Evolutionary conservation across 2,113 vertebrate species (phyloP), one percentile per base, ranked within the genome.

Genomic region (Perccottus glenii): DNA sequence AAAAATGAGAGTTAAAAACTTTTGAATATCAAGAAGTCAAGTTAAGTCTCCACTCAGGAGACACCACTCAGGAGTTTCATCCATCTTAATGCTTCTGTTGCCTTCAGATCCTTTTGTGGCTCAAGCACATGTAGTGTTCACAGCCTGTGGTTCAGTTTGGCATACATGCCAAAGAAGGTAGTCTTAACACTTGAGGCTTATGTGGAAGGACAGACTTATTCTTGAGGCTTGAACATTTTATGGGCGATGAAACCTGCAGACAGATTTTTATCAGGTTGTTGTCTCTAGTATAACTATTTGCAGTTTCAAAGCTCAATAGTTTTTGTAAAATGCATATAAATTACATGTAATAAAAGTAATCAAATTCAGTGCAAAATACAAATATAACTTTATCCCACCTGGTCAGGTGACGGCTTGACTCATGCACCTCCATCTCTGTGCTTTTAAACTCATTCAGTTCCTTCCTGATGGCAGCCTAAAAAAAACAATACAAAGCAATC

Each of bases 391-490:
- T 27, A 40, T 42, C 59, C n/a, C 70, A 98, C 98, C 98, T 98
- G 93, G 98, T 99, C 91, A 99, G 91, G 91, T 99, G 98, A 76
- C 95, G 95, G 77, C 98, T 99, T 64, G 96, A 93, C 90, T 99
- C 98, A 42, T 99, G 98, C 82, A 99, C 98, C 88, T 99, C 97
- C 98, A 99, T 99, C 90, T 99, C 97, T 90, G 96, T 95, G 94
- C 98, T 99, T 93, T 99, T 99, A 85, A 99, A 99, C 89, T 99
- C 98, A 58, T 99, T 99, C 77, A 99, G 94, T 80, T 99, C 98
- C 87, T 98, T 99, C 59, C 98, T 95, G 74, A 99, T 99, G 87
- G 98, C 96, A 84, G 98, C 98, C 98, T 99, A 89, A 60, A 85
- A 85, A 44, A 74, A 68, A 81, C 59, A 67, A 83, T 59, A 83